phyloP scores from a whole-genome alignment of 1,140 invertebrate species.

The Drosophila triauraria region DNA sequence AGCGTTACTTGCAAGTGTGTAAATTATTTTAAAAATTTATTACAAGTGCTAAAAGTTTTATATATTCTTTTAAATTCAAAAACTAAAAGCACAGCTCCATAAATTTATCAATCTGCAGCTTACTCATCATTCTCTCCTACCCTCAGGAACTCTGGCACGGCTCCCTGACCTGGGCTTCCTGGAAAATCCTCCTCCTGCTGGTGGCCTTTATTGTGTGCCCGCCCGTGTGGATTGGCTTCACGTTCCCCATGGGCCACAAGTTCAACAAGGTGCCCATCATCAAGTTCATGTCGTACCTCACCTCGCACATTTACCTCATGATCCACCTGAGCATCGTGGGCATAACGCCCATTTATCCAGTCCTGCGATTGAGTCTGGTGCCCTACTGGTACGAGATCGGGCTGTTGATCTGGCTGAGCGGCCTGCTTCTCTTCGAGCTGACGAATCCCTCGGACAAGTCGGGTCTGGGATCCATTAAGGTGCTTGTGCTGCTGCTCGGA shows the following conservation, averaged over 20 bases:
- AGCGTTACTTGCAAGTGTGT: conserved; percentile 93
- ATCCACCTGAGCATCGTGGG: conserved; percentile 95
- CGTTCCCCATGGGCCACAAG: conserved; percentile 96
- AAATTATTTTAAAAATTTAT: conserved; percentile 1
- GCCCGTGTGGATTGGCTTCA: conserved; percentile 98
- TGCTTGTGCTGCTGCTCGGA: conserved; percentile 96
- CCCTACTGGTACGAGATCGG: conserved; percentile 98
- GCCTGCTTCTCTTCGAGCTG: conserved; percentile 97
- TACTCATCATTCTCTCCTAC: not conserved
- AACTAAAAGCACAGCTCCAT: not conserved
- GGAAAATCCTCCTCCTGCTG: conserved; percentile 97
- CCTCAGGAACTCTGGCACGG: conserved; percentile 98
- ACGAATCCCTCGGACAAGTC: conserved; percentile 98
- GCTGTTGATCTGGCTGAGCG: conserved; percentile 97
- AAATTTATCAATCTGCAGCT: not conserved
- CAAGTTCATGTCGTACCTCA: conserved; percentile 99
- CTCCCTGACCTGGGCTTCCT: conserved; percentile 96
- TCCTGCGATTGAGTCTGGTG: conserved; percentile 90
- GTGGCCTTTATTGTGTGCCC: conserved; percentile 96
- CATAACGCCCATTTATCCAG: conserved; percentile 94
- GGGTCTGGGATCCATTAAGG: conserved; percentile 96
- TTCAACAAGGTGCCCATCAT: conserved; percentile 99
- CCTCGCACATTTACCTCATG: conserved; percentile 99
- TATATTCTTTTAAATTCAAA: too few species aligned
- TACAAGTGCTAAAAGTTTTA: not conserved